Evolutionary conservation across 2,888 invertebrate species (phyloP).

Genomic region (Xylota sylvarum): DNA sequence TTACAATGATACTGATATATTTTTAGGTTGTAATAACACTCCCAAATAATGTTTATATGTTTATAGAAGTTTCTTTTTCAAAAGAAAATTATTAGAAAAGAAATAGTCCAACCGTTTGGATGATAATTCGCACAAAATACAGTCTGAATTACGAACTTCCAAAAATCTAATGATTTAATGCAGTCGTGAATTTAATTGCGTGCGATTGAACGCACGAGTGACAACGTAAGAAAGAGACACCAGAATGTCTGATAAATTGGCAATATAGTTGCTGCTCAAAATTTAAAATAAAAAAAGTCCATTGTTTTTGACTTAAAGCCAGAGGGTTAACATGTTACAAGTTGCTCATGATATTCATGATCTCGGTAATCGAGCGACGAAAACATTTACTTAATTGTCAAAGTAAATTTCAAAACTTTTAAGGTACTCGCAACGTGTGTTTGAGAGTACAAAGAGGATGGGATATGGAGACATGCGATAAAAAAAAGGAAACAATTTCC

Average conservation of each 20-base stretch:
- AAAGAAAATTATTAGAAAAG: not conserved
- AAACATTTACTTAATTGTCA: not conserved
- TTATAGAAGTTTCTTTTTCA: not conserved
- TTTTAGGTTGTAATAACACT: not conserved
- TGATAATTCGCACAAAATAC: conserved; percentile 10
- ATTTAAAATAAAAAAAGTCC: too few species aligned
- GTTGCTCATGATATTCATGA: too few species aligned
- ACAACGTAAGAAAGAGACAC: conserved; percentile 4
- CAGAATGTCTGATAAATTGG: not conserved
- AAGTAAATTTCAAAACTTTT: not conserved
- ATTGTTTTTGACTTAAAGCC: too few species aligned
- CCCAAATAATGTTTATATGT: not conserved
- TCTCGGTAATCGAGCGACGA: too few species aligned
- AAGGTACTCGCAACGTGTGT: not conserved
- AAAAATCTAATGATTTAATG: conserved; percentile 26
- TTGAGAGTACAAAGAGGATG: conserved; percentile 10
- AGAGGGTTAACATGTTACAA: too few species aligned
- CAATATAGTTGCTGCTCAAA: too few species aligned
- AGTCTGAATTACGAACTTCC: not conserved
- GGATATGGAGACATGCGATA: not conserved
- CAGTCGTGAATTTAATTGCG: conserved; percentile 1
- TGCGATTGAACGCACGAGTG: conserved; percentile 10
- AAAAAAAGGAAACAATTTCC: conserved; percentile 10
- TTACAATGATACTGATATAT: not conserved
- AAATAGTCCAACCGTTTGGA: not conserved